These are phyloP conservation scores for Harpalus rubripes DNA, from an alignment of 2,888 invertebrate species.

Conservation along the genomic window DNA sequence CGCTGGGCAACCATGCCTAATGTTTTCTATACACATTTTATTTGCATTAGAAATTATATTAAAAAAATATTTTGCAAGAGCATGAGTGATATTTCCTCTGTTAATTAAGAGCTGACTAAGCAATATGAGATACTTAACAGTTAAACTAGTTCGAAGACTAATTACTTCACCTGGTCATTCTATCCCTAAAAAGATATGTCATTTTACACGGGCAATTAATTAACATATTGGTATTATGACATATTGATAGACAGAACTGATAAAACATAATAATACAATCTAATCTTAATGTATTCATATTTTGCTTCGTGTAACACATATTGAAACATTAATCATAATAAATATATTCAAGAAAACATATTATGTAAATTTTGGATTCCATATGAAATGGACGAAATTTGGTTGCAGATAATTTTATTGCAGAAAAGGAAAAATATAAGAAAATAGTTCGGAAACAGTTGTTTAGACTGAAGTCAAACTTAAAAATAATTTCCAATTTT, in stretches of 20 bases:
- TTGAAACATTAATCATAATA: slow-evolving; percentile 34
- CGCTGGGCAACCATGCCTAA: too few relatives aligned
- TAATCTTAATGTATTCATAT: slow-evolving; percentile 41
- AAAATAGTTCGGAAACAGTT: too few relatives aligned
- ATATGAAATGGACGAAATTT: not conserved
- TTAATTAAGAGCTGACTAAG: slow-evolving; percentile 20
- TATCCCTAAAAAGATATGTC: slow-evolving; percentile 39
- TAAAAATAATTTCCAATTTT: too few relatives aligned
- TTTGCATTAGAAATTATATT: slow-evolving; percentile 1
- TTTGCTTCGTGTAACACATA: slow-evolving; percentile 19
- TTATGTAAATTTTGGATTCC: slow-evolving; percentile 5
- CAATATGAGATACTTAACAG: slow-evolving; percentile 8
- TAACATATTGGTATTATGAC: slow-evolving; percentile 46
- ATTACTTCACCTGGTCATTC: slow-evolving; percentile 16
- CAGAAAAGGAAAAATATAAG: not conserved
- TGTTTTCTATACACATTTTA: not conserved
- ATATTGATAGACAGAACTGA: slow-evolving; percentile 32
- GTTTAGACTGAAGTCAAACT: too few relatives aligned
- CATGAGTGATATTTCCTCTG: slow-evolving; percentile 43
- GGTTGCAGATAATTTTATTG: not conserved
- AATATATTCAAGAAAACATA: slow-evolving; percentile 11
- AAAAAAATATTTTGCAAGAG: slow-evolving; percentile 33
- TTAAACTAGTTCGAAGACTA: slow-evolving; percentile 20
- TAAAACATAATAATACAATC: slow-evolving; percentile 40
- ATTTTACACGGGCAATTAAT: slow-evolving; percentile 36